A percentile compares a stretch with the other conserved stretches of the same genome.
Conservation (phyloP, 2,113 vertebrate species). For the Acanthisitta chloris region DNA sequence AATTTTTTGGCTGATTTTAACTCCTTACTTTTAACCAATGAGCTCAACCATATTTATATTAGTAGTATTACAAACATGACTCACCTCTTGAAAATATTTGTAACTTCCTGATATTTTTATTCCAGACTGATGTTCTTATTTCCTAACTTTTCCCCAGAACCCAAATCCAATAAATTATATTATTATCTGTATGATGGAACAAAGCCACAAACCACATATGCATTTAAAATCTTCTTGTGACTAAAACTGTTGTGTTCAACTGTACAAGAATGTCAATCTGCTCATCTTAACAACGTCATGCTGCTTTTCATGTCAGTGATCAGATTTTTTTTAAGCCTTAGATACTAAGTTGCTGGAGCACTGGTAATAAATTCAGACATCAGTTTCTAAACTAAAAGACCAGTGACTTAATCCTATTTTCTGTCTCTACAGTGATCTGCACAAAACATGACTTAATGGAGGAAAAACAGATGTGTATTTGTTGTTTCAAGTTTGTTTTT, state of each 20-base stretch:
- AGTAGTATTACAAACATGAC: neutral
- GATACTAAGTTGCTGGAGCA: slow-evolving; percentile 10
- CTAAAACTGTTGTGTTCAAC: neutral
- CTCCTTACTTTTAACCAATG: neutral
- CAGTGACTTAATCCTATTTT: slow-evolving; percentile 54
- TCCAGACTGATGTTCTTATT: neutral
- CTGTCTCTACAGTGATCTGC: neutral
- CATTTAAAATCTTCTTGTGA: neutral
- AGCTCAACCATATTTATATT: neutral
- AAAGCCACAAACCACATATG: neutral
- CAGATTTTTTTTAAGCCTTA: slow-evolving; percentile 7
- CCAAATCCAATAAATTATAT: neutral
- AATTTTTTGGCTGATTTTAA: neutral
- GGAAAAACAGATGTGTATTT: neutral
- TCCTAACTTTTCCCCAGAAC: neutral
- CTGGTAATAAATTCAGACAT: slow-evolving; percentile 31
- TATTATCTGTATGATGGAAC: neutral
- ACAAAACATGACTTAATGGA: neutral
- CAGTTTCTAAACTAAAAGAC: slow-evolving; percentile 40
- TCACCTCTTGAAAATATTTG: neutral
- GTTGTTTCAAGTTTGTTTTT: neutral
- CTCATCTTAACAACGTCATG: neutral
- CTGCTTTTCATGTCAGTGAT: neutral
- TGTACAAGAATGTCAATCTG: neutral
- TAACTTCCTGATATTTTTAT: neutral